Base-by-base conservation (phyloP, 2,797 vertebrate species). In the Ctenosaura bakeri region DNA sequence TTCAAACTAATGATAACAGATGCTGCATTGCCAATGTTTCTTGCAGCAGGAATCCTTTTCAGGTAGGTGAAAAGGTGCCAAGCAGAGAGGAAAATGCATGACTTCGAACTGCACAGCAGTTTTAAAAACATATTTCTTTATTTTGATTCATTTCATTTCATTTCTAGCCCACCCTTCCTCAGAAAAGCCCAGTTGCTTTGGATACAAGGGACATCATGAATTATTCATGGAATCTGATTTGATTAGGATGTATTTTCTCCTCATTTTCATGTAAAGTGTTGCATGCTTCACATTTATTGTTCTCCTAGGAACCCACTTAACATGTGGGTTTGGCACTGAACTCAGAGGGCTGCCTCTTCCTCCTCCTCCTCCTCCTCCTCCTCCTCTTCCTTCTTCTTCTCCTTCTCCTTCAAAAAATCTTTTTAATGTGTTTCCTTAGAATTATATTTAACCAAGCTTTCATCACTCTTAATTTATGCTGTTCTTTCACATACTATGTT, bases 181-280 rank as follows among this genome's bases (percentile, higher is more conserved):
- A 35, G 69, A 85, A 54, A n/a, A 73, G 46, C 71, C 50, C 71
- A 85, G 69, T 87, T 90, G 59, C 71, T 77, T 66, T 87, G n/a
- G 71, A 54, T 83, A 77, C 46, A 90, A 77, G 78, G 46, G 26
- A 42, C 26, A 20, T 56, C 32, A 77, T 90, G 79, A 66, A 87
- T 87, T 90, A 90, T 87, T 87, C 80, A 90, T 83, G 9, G 38
- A n/a, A 52, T 66, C 46, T 46, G 79, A 90, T 90, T 42, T 76
- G 79, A 87, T 90, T 83, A 69, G 59, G n/a, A 76, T 87, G 26
- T 52, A 32, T 87, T 90, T 83, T 59, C 26, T 22, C 35, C 71
- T 56, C 22, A 16, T 89, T 83, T 83, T 83, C 71, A 66, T 56
- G 64, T 66, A 77, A 90, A 76, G 12, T 54, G 73, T 87, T 83